Evolutionary conservation across 1,140 invertebrate species (phyloP).

Genomic region (Papilio glaucus): DNA sequence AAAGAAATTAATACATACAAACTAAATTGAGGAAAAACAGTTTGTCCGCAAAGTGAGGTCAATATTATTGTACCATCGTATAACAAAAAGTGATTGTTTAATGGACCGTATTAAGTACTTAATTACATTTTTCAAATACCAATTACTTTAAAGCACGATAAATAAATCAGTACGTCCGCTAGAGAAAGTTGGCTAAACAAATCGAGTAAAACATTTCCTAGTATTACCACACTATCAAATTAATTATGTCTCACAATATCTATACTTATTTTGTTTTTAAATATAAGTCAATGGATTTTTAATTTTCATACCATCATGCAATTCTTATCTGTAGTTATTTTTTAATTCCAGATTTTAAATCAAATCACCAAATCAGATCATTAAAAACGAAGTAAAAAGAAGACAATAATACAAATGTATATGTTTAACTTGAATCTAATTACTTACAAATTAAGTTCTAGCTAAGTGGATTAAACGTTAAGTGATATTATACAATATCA

Average conservation of each 20-base stretch:
- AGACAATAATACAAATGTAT: too few relatives aligned
- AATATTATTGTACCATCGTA: background rate
- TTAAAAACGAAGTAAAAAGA: too few relatives aligned
- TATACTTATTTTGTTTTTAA: background rate
- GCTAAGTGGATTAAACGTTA: too few relatives aligned
- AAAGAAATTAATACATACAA: too few relatives aligned
- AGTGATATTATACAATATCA: too few relatives aligned
- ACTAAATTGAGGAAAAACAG: background rate
- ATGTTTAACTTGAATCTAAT: too few relatives aligned
- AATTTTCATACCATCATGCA: too few relatives aligned
- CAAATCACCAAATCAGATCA: too few relatives aligned
- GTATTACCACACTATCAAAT: slow-evolving; percentile 13
- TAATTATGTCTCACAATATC: slow-evolving; percentile 5
- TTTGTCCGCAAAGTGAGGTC: background rate
- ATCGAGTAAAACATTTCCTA: slow-evolving; percentile 18
- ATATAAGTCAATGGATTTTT: too few relatives aligned
- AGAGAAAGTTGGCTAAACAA: slow-evolving; percentile 17
- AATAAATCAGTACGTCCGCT: background rate
- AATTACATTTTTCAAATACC: slow-evolving; percentile 10
- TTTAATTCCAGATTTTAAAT: too few relatives aligned
- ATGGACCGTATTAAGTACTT: background rate
- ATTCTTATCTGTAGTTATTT: too few relatives aligned
- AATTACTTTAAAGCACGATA: slow-evolving; percentile 16
- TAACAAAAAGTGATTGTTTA: background rate
- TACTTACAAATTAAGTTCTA: too few relatives aligned